A percentile compares a stretch with the other conserved stretches of the same genome.
Conservation (phyloP, 2,888 invertebrate genomes). For the Teleiodes luculella region DNA sequence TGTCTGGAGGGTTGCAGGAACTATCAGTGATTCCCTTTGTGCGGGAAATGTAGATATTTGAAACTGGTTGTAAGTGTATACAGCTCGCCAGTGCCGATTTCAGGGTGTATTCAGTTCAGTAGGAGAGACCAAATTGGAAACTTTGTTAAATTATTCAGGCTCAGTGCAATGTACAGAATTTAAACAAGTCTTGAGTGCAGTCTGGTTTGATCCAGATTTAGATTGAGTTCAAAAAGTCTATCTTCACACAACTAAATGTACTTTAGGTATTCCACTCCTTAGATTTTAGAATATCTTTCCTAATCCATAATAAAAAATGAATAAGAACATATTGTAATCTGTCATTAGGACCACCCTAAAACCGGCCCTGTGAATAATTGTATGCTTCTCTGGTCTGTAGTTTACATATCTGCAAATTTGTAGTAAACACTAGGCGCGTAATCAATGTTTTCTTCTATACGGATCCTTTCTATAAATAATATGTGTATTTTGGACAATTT, state of each 20-base stretch:
- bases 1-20: constrained; percentile 20
- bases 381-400: constrained; percentile 67
- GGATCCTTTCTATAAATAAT: constrained; percentile 46
- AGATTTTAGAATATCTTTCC: too few species aligned
- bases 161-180: constrained; percentile 16
- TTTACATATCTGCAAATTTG: too few species aligned
- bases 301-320: neutral
- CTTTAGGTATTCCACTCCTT: too few species aligned
- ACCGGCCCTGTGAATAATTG: constrained; percentile 51
- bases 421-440: constrained; percentile 76
- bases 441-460: constrained; percentile 74
- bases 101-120: constrained; percentile 13
- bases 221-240: neutral
- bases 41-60: constrained; percentile 58
- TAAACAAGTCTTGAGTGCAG: constrained; percentile 17
- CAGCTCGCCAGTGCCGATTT: constrained; percentile 20
- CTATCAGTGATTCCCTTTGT: constrained; percentile 18
- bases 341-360: neutral
- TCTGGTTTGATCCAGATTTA: neutral
- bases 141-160: constrained; percentile 14
- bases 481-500: constrained; percentile 52
- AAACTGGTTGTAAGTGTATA: constrained; percentile 71
- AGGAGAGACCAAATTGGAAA: constrained; percentile 13
- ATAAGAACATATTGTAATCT: neutral
- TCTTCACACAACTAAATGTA: too few species aligned